Evolutionary conservation across 2,113 vertebrate species (phyloP), one percentile per base, ranked within the genome.

Genomic region (Promerops cafer): DNA sequence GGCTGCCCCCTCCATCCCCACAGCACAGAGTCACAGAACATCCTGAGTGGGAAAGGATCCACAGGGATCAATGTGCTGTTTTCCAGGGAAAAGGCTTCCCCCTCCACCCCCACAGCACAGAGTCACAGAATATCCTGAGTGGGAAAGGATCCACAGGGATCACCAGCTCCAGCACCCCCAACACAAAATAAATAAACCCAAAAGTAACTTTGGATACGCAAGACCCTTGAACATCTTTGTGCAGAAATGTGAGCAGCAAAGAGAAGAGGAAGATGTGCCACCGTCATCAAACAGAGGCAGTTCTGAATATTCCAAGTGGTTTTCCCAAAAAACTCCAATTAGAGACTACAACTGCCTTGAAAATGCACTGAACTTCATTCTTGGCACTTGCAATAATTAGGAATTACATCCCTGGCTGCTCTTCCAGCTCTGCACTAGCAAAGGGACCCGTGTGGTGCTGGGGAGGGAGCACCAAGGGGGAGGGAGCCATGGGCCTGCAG

Each of bases 361-460:
- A 83, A 45, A 35, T 6, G 23, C 13, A 3, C 4, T 13, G 39
- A 9, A 24, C 40, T 47, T 18, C 11, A 20, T 10, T 33, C 28
- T 45, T 60, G 39, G 71, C 65, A 68, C 56, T 3, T 71, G 63
- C 8, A 80, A 52, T 68, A 82, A 83, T 95, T 60, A 79, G 66
- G 68, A 95, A 94, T 89, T 16, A 66, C 47, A 82, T 49, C 91
- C 79, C 78, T 69, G 40, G 65, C 78, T 93, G 63, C 74, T 85
- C 47, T 88, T 44, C 45, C 28, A 95, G 63, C 72, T 64, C 42
- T 33, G n/a, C 71, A 12, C 49, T 21, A 47, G 69, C 24, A 60
- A 37, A 85, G 76, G 9, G 23, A 61, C 21, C 42, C 1, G 7
- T 15, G 40, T 40, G 65, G 76, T 30, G 42, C 35, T 37, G 26